phyloP scores from a whole-genome alignment of 2,797 vertebrate genomes.

The Danio tinwini region DNA sequence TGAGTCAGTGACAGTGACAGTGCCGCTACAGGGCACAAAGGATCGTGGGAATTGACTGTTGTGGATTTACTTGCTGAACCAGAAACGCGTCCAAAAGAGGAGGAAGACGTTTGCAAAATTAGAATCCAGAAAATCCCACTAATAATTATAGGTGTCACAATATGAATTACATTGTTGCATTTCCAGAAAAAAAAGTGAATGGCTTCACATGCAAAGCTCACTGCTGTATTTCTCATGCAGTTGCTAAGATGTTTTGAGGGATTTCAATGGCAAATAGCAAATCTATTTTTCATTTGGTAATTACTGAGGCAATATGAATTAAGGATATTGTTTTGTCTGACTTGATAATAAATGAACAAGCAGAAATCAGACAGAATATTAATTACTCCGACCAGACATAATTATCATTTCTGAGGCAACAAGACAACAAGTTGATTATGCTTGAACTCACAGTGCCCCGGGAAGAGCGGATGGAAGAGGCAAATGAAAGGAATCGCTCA shows the following conservation, averaged over 20 bases:
- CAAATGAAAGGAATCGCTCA: too few species aligned
- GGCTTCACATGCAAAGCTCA: background rate
- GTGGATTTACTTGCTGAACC: conserved; percentile 67
- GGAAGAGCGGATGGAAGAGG: too few species aligned
- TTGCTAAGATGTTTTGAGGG: background rate
- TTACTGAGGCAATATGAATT: too few species aligned
- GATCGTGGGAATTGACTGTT: conserved; percentile 59
- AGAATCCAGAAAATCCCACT: conserved; percentile 13
- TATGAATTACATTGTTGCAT: background rate
- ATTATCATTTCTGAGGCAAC: too few species aligned
- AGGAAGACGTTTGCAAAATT: conserved; percentile 36
- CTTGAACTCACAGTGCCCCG: too few species aligned
- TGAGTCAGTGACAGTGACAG: conserved; percentile 49
- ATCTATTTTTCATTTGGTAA: too few species aligned
- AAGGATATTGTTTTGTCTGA: too few species aligned
- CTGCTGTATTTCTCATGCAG: background rate
- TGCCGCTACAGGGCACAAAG: conserved; percentile 52
- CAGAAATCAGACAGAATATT: too few species aligned
- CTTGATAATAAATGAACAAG: too few species aligned
- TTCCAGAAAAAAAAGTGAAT: background rate
- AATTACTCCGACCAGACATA: too few species aligned
- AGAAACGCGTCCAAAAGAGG: conserved; percentile 46
- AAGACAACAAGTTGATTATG: too few species aligned
- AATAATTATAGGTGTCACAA: background rate
- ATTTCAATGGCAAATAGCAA: background rate